phyloP scores from a whole-genome alignment of 2,113 vertebrate species.

The Otolemur garnettii region DNA sequence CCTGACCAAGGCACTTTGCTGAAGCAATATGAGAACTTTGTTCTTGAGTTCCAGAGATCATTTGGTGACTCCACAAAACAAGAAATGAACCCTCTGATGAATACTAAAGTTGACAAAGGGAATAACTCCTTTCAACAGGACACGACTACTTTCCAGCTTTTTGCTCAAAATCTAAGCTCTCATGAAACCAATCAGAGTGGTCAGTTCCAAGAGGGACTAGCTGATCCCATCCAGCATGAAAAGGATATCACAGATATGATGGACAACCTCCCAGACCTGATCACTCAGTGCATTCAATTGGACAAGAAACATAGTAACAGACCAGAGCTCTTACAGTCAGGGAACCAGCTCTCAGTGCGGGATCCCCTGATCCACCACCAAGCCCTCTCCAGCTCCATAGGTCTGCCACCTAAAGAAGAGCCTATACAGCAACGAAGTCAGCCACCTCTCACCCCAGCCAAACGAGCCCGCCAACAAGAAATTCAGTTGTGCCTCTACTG shows the following conservation, averaged over 20 bases:
- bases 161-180: slow-evolving; percentile 55
- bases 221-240: slow-evolving; percentile 12
- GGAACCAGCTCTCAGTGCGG: background rate
- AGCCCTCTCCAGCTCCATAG: background rate
- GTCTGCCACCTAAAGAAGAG: slow-evolving; percentile 29
- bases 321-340: slow-evolving; percentile 67
- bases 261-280: slow-evolving; percentile 66
- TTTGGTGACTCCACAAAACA: slow-evolving; percentile 35
- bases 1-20: slow-evolving; percentile 1
- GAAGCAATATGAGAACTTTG: slow-evolving; percentile 64
- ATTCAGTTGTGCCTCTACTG: slow-evolving; percentile 67
- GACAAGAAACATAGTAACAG: slow-evolving; percentile 61
- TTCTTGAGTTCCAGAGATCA: slow-evolving; percentile 48
- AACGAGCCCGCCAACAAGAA: slow-evolving; percentile 69
- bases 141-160: background rate
- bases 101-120: background rate
- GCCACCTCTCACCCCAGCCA: slow-evolving; percentile 56
- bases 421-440: slow-evolving; percentile 20
- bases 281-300: slow-evolving; percentile 76
- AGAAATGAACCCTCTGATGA: slow-evolving; percentile 33
- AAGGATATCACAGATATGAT: slow-evolving; percentile 44
- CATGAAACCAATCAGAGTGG: slow-evolving; percentile 29
- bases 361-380: background rate
- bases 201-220: slow-evolving; percentile 19
- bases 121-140: background rate